Conservation (phyloP, 2,113 vertebrate species). For the Centropus bengalensis region DNA sequence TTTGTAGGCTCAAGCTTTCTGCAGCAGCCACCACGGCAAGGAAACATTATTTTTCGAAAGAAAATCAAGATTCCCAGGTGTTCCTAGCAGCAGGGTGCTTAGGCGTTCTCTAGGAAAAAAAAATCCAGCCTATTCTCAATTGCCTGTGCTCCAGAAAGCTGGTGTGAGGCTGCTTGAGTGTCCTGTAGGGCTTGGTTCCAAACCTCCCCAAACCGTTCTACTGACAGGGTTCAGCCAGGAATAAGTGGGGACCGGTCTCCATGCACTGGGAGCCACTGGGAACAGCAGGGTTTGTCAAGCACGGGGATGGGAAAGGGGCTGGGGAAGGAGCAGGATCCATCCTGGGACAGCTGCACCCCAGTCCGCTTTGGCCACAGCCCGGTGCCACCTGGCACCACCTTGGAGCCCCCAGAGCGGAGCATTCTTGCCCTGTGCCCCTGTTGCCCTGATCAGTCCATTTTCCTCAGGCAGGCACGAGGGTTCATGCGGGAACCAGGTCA, state of each 20-base stretch:
- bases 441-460: background rate
- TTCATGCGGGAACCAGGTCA: background rate
- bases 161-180: background rate
- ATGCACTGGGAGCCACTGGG: background rate
- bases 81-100: background rate
- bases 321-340: fast-evolving
- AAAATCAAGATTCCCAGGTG: background rate
- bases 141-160: background rate
- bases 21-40: background rate
- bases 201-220: background rate
- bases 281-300: background rate
- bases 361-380: background rate
- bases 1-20: background rate
- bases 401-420: fast-evolving
- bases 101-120: background rate
- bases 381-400: background rate
- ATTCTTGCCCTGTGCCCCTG: background rate
- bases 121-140: background rate
- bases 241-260: background rate
- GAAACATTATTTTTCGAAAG: fast-evolving
- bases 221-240: background rate
- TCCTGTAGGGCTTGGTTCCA: background rate
- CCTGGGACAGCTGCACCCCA: fast-evolving
- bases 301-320: background rate
- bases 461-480: background rate